A percentile compares a stretch with the other conserved stretches of the same genome.
Evolutionary conservation across 2,797 vertebrate genomes (phyloP).

Genomic region (Pangasius krempfi): DNA sequence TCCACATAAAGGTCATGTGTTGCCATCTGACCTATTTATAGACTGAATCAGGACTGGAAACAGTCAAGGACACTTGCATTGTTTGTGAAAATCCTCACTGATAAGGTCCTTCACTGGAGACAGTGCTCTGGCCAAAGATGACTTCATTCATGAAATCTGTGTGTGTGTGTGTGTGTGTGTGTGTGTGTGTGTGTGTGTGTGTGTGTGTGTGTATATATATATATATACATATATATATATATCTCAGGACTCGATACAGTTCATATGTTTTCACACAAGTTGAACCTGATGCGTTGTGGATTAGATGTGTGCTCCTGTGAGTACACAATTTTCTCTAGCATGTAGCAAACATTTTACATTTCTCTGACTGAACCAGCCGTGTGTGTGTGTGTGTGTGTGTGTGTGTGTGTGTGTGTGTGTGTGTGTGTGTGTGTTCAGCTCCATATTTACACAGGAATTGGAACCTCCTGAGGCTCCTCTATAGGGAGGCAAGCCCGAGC

Average conservation of each 20-base stretch:
- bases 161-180: conserved; percentile 10
- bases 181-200: too few relatives aligned
- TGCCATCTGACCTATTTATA: too few relatives aligned
- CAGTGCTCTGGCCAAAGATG: not conserved
- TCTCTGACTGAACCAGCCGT: not conserved
- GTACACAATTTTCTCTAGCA: not conserved
- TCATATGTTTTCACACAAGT: not conserved
- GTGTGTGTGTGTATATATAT: too few relatives aligned
- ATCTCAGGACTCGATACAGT: not conserved
- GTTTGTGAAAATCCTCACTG: not conserved
- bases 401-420: conserved; percentile 3
- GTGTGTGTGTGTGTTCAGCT: conserved; percentile 30
- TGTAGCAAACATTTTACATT: not conserved
- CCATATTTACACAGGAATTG: conserved; percentile 39
- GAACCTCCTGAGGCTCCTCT: conserved; percentile 25
- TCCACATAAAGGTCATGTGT: not conserved
- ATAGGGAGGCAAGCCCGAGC: conserved; percentile 10
- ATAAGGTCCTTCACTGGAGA: not conserved
- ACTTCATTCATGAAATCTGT: not conserved
- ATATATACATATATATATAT: not conserved
- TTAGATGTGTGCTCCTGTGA: not conserved
- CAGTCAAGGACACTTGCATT: not conserved
- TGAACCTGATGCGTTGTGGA: not conserved
- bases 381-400: too few relatives aligned
- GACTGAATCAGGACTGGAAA: not conserved